Evolutionary conservation across 1,140 invertebrate genomes (phyloP).

Genomic region (Steinernema khuongi): DNA sequence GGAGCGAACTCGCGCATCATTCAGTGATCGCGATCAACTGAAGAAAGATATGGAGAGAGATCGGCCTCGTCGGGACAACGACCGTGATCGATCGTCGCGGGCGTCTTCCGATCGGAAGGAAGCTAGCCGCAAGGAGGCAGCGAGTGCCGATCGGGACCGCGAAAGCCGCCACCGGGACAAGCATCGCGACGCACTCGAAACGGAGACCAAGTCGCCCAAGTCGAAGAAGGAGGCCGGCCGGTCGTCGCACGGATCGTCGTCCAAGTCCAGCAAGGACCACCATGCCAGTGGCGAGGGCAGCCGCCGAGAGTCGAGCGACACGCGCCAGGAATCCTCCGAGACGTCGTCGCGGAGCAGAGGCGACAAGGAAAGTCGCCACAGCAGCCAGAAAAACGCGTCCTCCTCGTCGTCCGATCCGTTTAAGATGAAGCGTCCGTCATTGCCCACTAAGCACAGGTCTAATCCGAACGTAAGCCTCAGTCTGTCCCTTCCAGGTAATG

Average conservation of each 20-base stretch:
- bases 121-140: neutral
- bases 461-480: neutral
- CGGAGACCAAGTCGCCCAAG: neutral
- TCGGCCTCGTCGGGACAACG: conserved; percentile 4
- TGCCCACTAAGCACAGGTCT: neutral
- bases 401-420: neutral
- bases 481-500: too few species aligned
- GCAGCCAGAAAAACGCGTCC: neutral
- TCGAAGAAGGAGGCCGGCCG: neutral
- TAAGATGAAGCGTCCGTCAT: neutral
- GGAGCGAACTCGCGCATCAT: conserved; percentile 12
- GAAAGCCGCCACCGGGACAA: conserved; percentile 4
- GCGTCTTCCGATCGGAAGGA: conserved; percentile 14
- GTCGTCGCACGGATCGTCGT: neutral
- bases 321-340: neutral
- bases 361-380: neutral
- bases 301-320: conserved; percentile 1
- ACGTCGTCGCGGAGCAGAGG: too few species aligned
- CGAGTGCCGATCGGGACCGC: neutral
- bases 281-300: conserved; percentile 7
- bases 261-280: conserved; percentile 16
- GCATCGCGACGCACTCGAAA: conserved; percentile 8
- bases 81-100: conserved; percentile 11
- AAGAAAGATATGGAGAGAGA: conserved; percentile 15
- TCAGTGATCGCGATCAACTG: neutral